Evolutionary conservation across 2,797 vertebrate genomes (phyloP).

Genomic region (Cetoscarus ocellatus): DNA sequence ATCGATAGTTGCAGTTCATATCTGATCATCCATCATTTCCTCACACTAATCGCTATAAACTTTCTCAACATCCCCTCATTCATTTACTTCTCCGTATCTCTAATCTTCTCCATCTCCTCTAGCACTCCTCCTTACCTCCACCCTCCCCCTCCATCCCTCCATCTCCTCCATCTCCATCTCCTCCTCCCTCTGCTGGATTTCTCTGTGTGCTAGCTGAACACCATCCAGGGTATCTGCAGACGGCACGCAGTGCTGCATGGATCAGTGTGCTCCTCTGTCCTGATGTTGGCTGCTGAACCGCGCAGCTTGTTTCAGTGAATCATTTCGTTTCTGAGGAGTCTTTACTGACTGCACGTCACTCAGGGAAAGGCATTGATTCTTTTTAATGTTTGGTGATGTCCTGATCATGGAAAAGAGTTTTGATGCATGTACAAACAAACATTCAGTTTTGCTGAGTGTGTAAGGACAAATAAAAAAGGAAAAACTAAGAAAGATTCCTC

Average conservation of each 20-base stretch:
- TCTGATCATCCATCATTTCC: conserved; percentile 14
- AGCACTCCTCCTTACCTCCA: conserved; percentile 37
- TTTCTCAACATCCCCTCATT: conserved; percentile 17
- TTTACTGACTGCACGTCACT: conserved; percentile 11
- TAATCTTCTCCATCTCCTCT: conserved; percentile 64
- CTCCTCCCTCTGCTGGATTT: conserved; percentile 59
- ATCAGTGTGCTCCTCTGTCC: conserved; percentile 8
- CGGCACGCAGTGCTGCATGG: conserved; percentile 52
- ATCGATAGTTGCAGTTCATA: no score
- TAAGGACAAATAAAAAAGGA: no score
- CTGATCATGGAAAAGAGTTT: background rate
- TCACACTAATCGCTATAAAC: conserved; percentile 39
- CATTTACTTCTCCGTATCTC: conserved; percentile 43
- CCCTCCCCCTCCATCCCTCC: conserved; percentile 42
- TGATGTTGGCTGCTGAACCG: conserved; percentile 3
- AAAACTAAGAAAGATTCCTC: no score
- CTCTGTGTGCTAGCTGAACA: conserved; percentile 54
- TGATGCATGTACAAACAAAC: conserved; percentile 16
- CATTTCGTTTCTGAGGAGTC: no score
- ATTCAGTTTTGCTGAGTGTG: no score
- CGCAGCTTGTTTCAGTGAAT: background rate
- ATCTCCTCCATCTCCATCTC: conserved; percentile 34
- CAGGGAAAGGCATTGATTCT: background rate
- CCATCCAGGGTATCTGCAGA: conserved; percentile 64
- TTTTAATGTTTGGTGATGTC: conserved; percentile 4